Conservation (phyloP, 2,797 vertebrate species). For the Cynopterus sphinx region DNA sequence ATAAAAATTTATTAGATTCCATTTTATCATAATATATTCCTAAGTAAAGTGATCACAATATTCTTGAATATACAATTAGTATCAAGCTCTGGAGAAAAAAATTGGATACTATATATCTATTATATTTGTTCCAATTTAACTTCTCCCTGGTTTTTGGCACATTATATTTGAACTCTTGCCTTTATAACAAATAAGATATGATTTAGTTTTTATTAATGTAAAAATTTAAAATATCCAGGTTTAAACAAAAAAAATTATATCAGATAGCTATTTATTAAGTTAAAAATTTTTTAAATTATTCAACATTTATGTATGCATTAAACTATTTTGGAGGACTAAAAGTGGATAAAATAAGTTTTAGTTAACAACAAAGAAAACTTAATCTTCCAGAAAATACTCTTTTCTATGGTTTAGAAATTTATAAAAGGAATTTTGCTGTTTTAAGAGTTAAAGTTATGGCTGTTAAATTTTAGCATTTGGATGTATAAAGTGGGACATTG, state of each 20-base stretch:
- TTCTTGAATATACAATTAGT: slow-evolving; percentile 2
- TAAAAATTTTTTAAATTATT: not conserved
- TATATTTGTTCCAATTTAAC: not conserved
- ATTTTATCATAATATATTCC: not conserved
- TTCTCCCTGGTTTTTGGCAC: not conserved
- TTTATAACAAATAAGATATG: not conserved
- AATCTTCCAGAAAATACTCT: not conserved
- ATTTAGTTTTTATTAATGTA: not conserved
- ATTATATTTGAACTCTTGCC: not conserved
- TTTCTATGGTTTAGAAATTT: not conserved
- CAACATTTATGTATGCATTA: not conserved
- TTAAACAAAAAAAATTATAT: not conserved
- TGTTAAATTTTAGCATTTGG: not conserved
- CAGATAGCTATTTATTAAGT: not conserved
- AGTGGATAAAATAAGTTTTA: not conserved
- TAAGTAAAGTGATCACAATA: not conserved
- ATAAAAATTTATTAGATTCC: not conserved
- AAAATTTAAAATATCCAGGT: not conserved
- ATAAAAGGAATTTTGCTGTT: not conserved
- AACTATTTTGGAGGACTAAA: not conserved
- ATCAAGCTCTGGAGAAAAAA: not conserved
- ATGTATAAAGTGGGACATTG: not conserved
- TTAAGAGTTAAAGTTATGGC: not conserved
- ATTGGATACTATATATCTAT: no score
- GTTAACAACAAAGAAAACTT: not conserved